Base-by-base conservation (phyloP, 1,140 invertebrate genomes). In the Caenorhabditis briggsae region DNA sequence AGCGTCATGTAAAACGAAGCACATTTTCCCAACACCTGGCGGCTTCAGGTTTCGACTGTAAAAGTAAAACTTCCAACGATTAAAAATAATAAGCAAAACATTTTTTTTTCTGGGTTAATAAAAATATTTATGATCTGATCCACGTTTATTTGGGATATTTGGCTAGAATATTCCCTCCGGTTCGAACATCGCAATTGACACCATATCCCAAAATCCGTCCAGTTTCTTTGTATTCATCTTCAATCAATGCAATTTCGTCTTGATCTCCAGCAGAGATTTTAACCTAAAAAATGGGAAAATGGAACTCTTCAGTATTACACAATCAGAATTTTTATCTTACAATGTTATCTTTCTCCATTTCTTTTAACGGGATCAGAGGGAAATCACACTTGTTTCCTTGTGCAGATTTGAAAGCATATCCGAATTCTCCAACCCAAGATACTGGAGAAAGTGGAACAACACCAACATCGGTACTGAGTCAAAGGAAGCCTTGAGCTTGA, bases 381-480 rank as follows among this genome's bases (percentile, higher is more conserved):
- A 59, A 59, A 59, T 20, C 56, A 20, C 56, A 59, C n/a, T 59
- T 16, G 12, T 59, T 59, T 2, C n/a, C 56, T 18, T 16, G 7
- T 16, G 14, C n/a, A n/a, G 56, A n/a, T 20, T 59, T 20, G 56
- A 59, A 59, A 18, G 56, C 56, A 20, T 59, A 59, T n/a, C 56
- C 56, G n/a, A 59, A 59, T n/a, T 59, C n/a, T 59, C 56, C 56
- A 20, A 59, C 16, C 56, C 56, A 59, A n/a, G 56, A 18, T 16
- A 59, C 56, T 18, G 56, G 56, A 59, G n/a, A 18, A 18, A 20
- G 8, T n/a, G 56, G 56, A 59, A 59, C 56, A 59, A 59, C n/a
- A 59, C 7, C n/a, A 20, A 59, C n/a, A 59, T 59, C 56, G 7
- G 56, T 59, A 20, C 56, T 59, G 7, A 59, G n/a, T 20, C 56